Conservation (phyloP, 2,113 vertebrate species). For the Edolisoma coerulescens region DNA sequence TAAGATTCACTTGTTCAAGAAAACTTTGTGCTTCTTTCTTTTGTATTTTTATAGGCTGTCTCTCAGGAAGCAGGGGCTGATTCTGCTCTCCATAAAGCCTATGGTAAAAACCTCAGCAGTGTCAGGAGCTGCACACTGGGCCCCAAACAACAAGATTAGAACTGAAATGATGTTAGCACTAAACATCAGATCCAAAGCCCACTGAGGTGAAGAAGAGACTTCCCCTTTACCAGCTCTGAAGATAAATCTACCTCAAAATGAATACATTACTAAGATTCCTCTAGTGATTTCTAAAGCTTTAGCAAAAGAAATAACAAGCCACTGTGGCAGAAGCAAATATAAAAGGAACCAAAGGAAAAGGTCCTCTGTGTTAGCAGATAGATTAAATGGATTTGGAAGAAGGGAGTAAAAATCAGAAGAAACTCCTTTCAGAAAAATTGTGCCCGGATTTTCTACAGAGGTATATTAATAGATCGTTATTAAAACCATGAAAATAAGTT, state of each 20-base stretch:
- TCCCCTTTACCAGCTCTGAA: not conserved
- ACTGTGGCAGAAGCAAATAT: not conserved
- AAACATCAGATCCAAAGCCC: constrained; percentile 6
- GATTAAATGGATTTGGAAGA: not conserved
- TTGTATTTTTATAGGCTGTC: not conserved
- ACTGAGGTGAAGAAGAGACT: not conserved
- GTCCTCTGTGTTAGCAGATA: not conserved
- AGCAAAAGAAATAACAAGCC: constrained; percentile 19
- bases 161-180: constrained; percentile 24
- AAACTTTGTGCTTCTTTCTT: not conserved
- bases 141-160: constrained; percentile 1
- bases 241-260: constrained; percentile 21
- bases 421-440: not conserved
- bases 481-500: not conserved
- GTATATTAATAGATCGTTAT: not conserved
- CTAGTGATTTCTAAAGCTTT: constrained; percentile 25
- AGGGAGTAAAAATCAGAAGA: not conserved
- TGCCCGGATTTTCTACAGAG: not conserved
- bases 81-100: not conserved
- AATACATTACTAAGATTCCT: constrained; percentile 21
- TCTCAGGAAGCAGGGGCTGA: not conserved
- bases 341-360: constrained; percentile 19
- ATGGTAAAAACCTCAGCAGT: not conserved
- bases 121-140: not conserved
- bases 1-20: not conserved